These are phyloP conservation scores for Acanthochromis polyacanthus DNA, from an alignment of 2,113 vertebrate species.

Conservation along the genomic window DNA sequence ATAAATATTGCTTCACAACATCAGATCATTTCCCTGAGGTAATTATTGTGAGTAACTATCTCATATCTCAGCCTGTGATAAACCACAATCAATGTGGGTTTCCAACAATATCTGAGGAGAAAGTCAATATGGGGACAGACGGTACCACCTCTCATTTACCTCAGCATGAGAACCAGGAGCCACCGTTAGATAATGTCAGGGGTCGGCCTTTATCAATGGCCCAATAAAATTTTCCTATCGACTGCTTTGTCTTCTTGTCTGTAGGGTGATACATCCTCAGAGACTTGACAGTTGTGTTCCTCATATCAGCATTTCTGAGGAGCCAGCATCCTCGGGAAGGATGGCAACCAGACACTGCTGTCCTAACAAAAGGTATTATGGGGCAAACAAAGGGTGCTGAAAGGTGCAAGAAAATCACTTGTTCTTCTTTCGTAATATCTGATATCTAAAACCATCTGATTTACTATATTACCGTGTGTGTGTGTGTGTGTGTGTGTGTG, in stretches of 20 bases:
- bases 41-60: background rate
- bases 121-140: background rate
- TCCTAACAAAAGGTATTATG: slow-evolving; percentile 56
- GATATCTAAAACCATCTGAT: background rate
- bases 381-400: slow-evolving; percentile 5
- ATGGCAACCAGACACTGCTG: slow-evolving; percentile 65
- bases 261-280: background rate
- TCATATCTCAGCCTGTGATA: slow-evolving; percentile 11
- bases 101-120: background rate
- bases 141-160: slow-evolving; percentile 2
- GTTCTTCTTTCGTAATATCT: slow-evolving; percentile 26
- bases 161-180: slow-evolving; percentile 49
- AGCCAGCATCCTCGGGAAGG: slow-evolving; percentile 20
- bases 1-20: background rate
- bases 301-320: slow-evolving; percentile 16
- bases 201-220: slow-evolving; percentile 20
- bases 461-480: background rate
- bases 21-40: background rate
- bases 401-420: background rate
- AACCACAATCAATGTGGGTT: background rate
- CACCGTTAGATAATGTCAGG: slow-evolving; percentile 7
- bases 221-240: slow-evolving; percentile 8
- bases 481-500: background rate
- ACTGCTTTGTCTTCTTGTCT: slow-evolving; percentile 17
- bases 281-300: slow-evolving; percentile 1